phyloP scores from a whole-genome alignment of 2,797 vertebrate species.

The Manis javanica region DNA sequence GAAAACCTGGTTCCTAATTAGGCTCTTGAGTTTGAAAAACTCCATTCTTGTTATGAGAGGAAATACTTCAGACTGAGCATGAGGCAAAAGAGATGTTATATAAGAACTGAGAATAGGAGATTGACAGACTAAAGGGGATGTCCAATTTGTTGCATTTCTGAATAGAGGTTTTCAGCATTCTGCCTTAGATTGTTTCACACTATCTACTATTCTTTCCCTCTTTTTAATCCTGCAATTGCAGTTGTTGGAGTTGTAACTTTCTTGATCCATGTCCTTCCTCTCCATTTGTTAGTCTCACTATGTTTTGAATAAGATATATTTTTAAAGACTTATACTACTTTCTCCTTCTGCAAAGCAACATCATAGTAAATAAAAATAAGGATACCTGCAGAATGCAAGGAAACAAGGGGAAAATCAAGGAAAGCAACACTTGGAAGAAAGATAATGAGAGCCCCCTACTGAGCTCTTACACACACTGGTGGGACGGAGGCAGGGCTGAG shows the following conservation, averaged over 20 bases:
- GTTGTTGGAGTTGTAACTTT: conserved; percentile 68
- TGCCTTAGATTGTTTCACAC: conserved; percentile 77
- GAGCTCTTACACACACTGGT: conserved; percentile 27
- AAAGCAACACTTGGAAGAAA: conserved; percentile 69
- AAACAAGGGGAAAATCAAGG: conserved; percentile 56
- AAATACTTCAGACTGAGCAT: conserved; percentile 87
- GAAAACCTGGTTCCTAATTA: conserved; percentile 88
- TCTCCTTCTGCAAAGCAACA: conserved; percentile 57
- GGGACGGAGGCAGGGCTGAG: not conserved
- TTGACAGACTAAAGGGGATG: conserved; percentile 81
- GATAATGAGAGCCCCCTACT: conserved; percentile 55
- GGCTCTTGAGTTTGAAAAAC: conserved; percentile 87
- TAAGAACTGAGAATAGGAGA: conserved; percentile 84
- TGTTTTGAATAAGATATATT: conserved; percentile 69
- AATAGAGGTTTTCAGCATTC: conserved; percentile 83
- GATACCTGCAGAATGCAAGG: conserved; percentile 62
- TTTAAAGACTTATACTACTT: conserved; percentile 57
- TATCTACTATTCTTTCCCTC: conserved; percentile 34
- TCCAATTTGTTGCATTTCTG: conserved; percentile 80
- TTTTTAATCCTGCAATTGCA: conserved; percentile 45
- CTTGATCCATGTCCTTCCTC: conserved; percentile 75
- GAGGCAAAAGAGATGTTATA: conserved; percentile 83
- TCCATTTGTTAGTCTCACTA: conserved; percentile 77
- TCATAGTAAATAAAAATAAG: conserved; percentile 76
- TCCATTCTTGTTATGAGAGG: conserved; percentile 84